These are phyloP conservation scores for Cancer borealis DNA, from an alignment of 2,888 invertebrate genomes.

Conservation along the genomic window DNA sequence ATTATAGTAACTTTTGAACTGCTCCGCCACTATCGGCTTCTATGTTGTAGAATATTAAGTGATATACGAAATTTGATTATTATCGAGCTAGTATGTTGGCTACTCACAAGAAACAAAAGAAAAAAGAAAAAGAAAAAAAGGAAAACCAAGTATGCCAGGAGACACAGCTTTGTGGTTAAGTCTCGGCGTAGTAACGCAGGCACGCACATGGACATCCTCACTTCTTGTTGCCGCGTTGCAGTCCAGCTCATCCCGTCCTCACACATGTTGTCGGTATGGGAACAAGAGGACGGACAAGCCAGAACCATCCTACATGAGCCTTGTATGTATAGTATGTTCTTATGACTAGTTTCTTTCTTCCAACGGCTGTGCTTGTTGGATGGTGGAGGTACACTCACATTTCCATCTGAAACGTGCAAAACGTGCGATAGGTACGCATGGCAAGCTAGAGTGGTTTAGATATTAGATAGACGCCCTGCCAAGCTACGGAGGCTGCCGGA, in stretches of 20 bases:
- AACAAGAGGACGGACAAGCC: neutral
- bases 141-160: neutral
- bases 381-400: neutral
- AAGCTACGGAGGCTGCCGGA: slow-evolving; percentile 38
- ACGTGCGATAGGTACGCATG: neutral
- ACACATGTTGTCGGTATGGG: neutral
- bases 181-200: neutral
- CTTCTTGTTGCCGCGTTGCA: slow-evolving; percentile 25
- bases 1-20: neutral
- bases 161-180: neutral
- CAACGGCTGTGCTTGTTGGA: neutral
- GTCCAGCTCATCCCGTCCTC: neutral
- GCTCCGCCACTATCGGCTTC: neutral
- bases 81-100: neutral
- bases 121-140: neutral
- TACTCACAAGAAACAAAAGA: neutral
- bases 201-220: slow-evolving; percentile 16
- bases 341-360: neutral
- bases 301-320: neutral
- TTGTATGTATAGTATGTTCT: neutral
- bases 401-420: neutral
- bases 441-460: neutral
- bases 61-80: neutral
- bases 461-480: neutral
- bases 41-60: neutral